These are phyloP conservation scores for Babyrousa celebensis DNA, from an alignment of 2,797 vertebrate genomes.

Conservation along the genomic window DNA sequence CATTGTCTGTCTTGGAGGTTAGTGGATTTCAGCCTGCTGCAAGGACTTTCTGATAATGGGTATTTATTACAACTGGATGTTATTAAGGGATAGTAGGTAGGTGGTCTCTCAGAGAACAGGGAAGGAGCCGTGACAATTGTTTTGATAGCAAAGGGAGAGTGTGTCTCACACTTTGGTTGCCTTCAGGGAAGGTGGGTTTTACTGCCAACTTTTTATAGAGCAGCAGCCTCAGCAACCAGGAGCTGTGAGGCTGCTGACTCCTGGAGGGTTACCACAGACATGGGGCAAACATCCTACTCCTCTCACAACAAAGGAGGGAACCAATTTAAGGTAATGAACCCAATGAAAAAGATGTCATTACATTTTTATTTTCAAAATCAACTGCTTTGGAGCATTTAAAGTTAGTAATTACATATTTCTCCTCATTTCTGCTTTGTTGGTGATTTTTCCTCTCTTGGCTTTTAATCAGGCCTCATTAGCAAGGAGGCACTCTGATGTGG, in stretches of 20 bases:
- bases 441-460: slow-evolving; percentile 16
- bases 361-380: slow-evolving; percentile 57
- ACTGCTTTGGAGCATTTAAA: neutral
- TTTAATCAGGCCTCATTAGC: slow-evolving; percentile 40
- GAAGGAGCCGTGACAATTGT: neutral
- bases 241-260: neutral
- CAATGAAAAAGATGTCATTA: neutral
- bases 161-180: neutral
- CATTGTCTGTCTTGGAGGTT: neutral
- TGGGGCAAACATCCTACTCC: neutral
- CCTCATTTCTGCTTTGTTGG: slow-evolving; percentile 49
- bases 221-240: neutral
- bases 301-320: slow-evolving; percentile 58
- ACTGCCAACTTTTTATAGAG: slow-evolving; percentile 28
- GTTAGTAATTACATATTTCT: slow-evolving; percentile 72
- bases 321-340: neutral
- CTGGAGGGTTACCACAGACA: neutral
- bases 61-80: neutral
- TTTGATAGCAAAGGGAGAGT: neutral
- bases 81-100: neutral
- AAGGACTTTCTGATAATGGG: neutral
- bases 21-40: neutral
- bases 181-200: neutral
- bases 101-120: slow-evolving; percentile 16
- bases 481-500: neutral